These are phyloP conservation scores for Phrynosoma blainvillii DNA, from an alignment of 2,113 vertebrate species.

Conservation along the genomic window DNA sequence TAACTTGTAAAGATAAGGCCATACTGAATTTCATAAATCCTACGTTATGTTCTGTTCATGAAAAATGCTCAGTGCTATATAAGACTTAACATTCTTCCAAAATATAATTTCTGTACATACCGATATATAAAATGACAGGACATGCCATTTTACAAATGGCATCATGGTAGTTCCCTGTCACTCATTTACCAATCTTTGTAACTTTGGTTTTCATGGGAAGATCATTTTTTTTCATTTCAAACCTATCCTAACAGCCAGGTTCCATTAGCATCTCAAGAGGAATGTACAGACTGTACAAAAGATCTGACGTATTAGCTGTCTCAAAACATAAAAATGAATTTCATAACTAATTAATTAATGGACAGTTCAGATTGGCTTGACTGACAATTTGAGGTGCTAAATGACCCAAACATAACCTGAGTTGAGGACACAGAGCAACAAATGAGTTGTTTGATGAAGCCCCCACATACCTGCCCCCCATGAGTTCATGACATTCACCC, in stretches of 20 bases:
- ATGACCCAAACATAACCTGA: neutral
- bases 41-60: neutral
- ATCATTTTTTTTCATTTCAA: conserved; percentile 7
- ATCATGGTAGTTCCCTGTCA: neutral
- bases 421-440: neutral
- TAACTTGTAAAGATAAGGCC: conserved; percentile 51
- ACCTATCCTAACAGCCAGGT: conserved; percentile 6
- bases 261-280: conserved; percentile 1
- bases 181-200: neutral
- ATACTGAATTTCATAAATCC: conserved; percentile 40
- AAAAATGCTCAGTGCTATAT: conserved; percentile 39
- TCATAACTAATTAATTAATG: conserved; percentile 34
- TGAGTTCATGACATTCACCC: neutral
- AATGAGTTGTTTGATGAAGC: neutral
- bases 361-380: conserved; percentile 6
- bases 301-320: conserved; percentile 16
- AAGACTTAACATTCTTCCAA: conserved; percentile 50
- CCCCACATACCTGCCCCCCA: too few species aligned
- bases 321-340: conserved; percentile 2
- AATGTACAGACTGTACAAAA: conserved; percentile 16
- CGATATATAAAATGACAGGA: conserved; percentile 63
- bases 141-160: neutral
- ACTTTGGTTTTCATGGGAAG: conserved; percentile 1
- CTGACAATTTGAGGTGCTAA: conserved; percentile 1
- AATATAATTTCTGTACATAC: conserved; percentile 66